phyloP scores from a whole-genome alignment of 2,797 vertebrate species.

The Bradypodion ventrale region DNA sequence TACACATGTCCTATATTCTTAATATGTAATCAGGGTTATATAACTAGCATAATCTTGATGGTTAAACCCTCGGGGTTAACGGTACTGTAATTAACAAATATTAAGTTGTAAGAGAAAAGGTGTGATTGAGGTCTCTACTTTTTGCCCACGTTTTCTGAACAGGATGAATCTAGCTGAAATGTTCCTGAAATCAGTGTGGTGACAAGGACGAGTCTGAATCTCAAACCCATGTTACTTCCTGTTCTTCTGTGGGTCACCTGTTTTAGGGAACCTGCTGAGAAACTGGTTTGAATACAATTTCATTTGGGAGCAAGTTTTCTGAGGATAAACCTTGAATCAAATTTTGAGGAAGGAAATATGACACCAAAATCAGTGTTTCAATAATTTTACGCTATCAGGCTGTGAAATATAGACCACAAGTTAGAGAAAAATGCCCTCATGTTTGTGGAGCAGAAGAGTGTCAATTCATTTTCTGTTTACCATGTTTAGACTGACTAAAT shows the following conservation, averaged over 20 bases:
- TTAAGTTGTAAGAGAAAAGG: conserved; percentile 45
- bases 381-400: neutral
- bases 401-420: neutral
- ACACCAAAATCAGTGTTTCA: neutral
- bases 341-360: neutral
- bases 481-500: neutral
- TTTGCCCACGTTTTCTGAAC: conserved; percentile 60
- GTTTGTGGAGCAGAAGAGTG: no score
- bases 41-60: neutral
- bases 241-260: conserved; percentile 45
- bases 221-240: conserved; percentile 47
- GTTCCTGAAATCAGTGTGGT: conserved; percentile 50
- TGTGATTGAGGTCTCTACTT: conserved; percentile 53
- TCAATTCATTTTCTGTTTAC: neutral
- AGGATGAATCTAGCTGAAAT: conserved; percentile 62
- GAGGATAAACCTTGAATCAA: conserved; percentile 33
- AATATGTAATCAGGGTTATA: neutral
- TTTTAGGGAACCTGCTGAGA: conserved; percentile 67
- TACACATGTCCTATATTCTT: neutral
- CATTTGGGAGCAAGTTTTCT: conserved; percentile 34
- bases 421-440: no score
- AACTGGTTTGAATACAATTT: conserved; percentile 45
- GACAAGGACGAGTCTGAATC: conserved; percentile 67
- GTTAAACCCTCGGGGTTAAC: neutral
- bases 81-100: conserved; percentile 24